A percentile compares a stretch with the other conserved stretches of the same genome.
phyloP scores from a whole-genome alignment of 2,797 vertebrate genomes.

The Halcyon chelicuti region DNA sequence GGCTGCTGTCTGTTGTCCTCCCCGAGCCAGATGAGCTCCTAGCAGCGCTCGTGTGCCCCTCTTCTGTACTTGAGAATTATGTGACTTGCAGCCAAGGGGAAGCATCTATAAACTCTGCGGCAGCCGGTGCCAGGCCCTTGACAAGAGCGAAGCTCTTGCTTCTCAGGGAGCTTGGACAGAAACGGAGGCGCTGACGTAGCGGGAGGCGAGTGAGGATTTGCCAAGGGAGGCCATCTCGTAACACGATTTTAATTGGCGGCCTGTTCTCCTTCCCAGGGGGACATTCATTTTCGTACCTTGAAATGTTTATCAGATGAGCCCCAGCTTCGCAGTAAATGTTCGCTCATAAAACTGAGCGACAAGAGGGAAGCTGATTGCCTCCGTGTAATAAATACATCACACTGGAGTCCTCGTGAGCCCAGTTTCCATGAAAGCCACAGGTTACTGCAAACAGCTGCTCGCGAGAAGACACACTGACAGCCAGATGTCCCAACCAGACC shows the following conservation, averaged over 20 bases:
- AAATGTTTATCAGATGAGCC: constrained; percentile 71
- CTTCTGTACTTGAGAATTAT: neutral
- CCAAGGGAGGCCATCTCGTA: neutral
- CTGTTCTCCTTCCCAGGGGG: constrained; percentile 40
- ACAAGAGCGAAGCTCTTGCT: neutral
- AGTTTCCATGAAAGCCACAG: constrained; percentile 74
- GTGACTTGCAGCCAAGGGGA: neutral
- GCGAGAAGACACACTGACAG: constrained; percentile 70
- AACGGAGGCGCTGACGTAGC: neutral
- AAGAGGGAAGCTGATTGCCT: constrained; percentile 63
- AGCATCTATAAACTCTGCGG: neutral
- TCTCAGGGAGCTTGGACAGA: neutral
- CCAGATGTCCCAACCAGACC: constrained; percentile 75
- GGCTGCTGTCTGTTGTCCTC: neutral
- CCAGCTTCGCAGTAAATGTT: constrained; percentile 14
- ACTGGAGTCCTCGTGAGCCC: constrained; percentile 62
- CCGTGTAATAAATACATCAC: constrained; percentile 74
- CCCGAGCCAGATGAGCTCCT: neutral
- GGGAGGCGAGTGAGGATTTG: neutral
- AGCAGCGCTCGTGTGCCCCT: neutral
- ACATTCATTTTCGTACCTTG: constrained; percentile 52
- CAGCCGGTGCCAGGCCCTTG: neutral
- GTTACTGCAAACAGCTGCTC: constrained; percentile 77
- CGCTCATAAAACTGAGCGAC: constrained; percentile 55
- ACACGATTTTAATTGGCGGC: constrained; percentile 16